Conservation (phyloP, 2,888 invertebrate genomes). For the Agriopis leucophaearia region DNA sequence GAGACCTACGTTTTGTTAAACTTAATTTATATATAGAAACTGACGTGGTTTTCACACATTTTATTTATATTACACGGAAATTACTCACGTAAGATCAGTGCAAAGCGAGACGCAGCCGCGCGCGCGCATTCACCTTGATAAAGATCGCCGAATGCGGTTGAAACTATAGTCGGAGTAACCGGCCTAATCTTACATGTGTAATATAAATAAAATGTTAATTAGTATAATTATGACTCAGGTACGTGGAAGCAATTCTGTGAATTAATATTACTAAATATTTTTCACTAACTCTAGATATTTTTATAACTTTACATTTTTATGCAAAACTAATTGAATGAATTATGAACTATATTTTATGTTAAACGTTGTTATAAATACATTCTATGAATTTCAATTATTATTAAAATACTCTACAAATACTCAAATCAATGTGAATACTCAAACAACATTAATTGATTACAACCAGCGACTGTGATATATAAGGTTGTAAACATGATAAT, state of each 20-base stretch:
- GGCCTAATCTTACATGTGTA: too few relatives aligned
- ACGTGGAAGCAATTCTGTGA: not conserved
- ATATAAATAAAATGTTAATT: not conserved
- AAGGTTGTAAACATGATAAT: slow-evolving; percentile 14
- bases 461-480: slow-evolving; percentile 20
- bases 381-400: not conserved
- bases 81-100: too few relatives aligned
- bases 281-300: not conserved
- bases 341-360: not conserved
- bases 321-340: not conserved
- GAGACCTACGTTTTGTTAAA: too few relatives aligned
- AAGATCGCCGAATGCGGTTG: too few relatives aligned
- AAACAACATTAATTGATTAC: not conserved
- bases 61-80: too few relatives aligned
- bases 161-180: too few relatives aligned
- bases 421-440: not conserved
- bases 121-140: too few relatives aligned
- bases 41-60: too few relatives aligned
- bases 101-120: too few relatives aligned
- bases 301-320: not conserved
- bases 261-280: not conserved
- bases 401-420: not conserved
- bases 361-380: not conserved
- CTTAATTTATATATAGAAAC: too few relatives aligned
- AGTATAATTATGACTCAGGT: not conserved